Evolutionary conservation across 2,113 vertebrate genomes (phyloP), one percentile per base, ranked within the genome.

Genomic region (Aplodontia rufa): DNA sequence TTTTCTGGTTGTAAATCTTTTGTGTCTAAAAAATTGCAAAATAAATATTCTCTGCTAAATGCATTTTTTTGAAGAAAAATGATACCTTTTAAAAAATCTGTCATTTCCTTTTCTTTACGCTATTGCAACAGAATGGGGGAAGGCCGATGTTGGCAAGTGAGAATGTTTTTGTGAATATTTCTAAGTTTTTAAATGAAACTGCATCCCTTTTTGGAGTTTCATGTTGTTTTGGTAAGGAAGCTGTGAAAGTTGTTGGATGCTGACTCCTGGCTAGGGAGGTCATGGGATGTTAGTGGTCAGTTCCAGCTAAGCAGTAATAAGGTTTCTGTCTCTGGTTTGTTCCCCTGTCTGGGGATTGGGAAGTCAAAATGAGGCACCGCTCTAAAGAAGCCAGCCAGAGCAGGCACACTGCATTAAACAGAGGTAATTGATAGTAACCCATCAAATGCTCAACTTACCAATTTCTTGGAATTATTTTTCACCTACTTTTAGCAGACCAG

Each of bases 91-190:
- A 60, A 60, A 86, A 89, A 86, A 42, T 22, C 12, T 1, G 47
- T 64, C 42, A 53, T 97, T 95, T 96, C 68, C 68, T 79, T 93
- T 94, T 89, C 64, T 96, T 89, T 47, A 87, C 32, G 8, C 45
- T 86, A 5, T 89, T 97, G 86, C 49, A 47, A 68, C 64, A 96
- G 82, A 96, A 86, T 58, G 42, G 94, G 22, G 37, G 49, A 83
- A 96, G 64, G 82, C 83, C 83, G 80, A 3, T 83, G 1, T 85
- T 97, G 97, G 96, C 94, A 93, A 90, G 35, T 95, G 84, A 26
- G 10, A 28, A 66, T 97, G 93, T 97, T 97, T 97, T 95, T 93
- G 93, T 91, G 96, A 97, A 91, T 97, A 94, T 94, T 96, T 97
- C 93, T 84, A 90, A 96, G 32, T 81, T 95, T 92, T 83, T 83